Evolutionary conservation across 2,888 invertebrate genomes (phyloP).

Genomic region (Laothoe populi): DNA sequence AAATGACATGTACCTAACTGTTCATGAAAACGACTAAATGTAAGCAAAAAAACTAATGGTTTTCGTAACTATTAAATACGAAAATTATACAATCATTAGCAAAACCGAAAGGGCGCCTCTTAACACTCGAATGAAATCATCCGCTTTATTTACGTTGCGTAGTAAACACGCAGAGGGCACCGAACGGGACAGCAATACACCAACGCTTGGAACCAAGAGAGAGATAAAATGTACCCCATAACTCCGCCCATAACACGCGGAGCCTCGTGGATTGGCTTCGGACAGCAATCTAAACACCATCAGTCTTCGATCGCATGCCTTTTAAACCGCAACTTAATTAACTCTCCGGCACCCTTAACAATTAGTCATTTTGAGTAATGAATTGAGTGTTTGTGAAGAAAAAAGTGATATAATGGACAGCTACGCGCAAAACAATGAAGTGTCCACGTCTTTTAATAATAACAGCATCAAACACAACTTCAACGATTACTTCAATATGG

Average conservation of each 20-base stretch:
- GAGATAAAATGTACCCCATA: slow-evolving; percentile 47
- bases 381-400: slow-evolving; percentile 45
- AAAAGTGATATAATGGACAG: slow-evolving; percentile 61
- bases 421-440: slow-evolving; percentile 74
- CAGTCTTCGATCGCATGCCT: slow-evolving; percentile 74
- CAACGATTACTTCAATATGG: slow-evolving; percentile 62
- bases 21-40: slow-evolving; percentile 27
- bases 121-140: slow-evolving; percentile 73
- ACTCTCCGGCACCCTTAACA: slow-evolving; percentile 42
- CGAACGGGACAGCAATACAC: slow-evolving; percentile 47
- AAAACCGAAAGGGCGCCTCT: slow-evolving; percentile 59
- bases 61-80: slow-evolving; percentile 9
- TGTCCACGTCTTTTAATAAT: slow-evolving; percentile 68
- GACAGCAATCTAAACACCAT: slow-evolving; percentile 64
- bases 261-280: slow-evolving; percentile 72
- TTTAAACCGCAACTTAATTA: slow-evolving; percentile 69
- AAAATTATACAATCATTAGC: slow-evolving; percentile 58
- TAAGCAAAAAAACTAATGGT: slow-evolving; percentile 13
- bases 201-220: slow-evolving; percentile 37
- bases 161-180: slow-evolving; percentile 60
- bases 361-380: slow-evolving; percentile 61
- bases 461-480: slow-evolving; percentile 65
- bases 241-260: slow-evolving; percentile 66
- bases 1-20: not conserved
- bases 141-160: slow-evolving; percentile 70